Conservation (phyloP, 1,140 invertebrate species). For the Drosophila leontia region DNA sequence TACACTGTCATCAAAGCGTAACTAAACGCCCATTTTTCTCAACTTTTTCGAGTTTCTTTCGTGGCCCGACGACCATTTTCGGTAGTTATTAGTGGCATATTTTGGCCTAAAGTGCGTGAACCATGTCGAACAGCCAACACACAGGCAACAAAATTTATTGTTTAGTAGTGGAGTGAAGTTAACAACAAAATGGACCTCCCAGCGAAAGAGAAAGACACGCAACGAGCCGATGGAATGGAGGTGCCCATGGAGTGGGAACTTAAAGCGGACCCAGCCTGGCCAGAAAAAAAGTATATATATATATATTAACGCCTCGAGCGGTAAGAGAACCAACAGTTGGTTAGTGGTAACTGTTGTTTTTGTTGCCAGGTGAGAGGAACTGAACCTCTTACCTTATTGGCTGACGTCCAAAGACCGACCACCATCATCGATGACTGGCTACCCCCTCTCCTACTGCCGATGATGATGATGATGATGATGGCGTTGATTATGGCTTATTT, state of each 20-base stretch:
- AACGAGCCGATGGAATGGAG: constrained; percentile 42
- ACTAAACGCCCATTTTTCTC: constrained; percentile 84
- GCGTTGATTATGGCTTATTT: constrained; percentile 83
- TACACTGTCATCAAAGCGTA: constrained; percentile 84
- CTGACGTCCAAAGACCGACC: constrained; percentile 63
- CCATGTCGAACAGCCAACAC: constrained; percentile 74
- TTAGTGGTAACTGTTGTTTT: constrained; percentile 80
- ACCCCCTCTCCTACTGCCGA: constrained; percentile 19
- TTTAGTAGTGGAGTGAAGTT: constrained; percentile 66
- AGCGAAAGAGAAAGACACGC: constrained; percentile 63
- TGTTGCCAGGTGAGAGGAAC: constrained; percentile 43
- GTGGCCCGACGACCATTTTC: constrained; percentile 65
- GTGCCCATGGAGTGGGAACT: constrained; percentile 52
- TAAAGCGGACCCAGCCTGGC: constrained; percentile 30
- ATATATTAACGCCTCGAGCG: constrained; percentile 77
- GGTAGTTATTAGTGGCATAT: constrained; percentile 84
- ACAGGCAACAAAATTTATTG: constrained; percentile 78
- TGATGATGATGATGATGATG: constrained; percentile 68
- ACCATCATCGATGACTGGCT: constrained; percentile 69
- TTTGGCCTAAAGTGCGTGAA: constrained; percentile 83
- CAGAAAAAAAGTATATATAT: constrained; percentile 38
- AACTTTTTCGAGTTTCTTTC: constrained; percentile 60
- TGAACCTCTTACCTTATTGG: constrained; percentile 79
- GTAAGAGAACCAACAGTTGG: constrained; percentile 58
- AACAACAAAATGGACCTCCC: constrained; percentile 83